A percentile compares a stretch with the other conserved stretches of the same genome.
Evolutionary conservation across 2,888 invertebrate species (phyloP).

Genomic region (Archips xylosteana): DNA sequence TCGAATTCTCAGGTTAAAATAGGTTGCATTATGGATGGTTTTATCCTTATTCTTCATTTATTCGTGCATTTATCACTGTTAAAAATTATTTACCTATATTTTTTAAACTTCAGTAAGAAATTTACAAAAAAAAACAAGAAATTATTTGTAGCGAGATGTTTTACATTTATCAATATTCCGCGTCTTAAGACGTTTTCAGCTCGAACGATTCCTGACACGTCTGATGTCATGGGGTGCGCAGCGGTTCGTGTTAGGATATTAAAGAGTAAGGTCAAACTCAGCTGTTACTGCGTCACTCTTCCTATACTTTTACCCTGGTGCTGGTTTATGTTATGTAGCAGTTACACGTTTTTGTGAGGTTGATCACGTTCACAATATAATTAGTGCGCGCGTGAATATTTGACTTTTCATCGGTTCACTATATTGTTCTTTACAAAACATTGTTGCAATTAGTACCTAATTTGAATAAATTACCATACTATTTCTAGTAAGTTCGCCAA

Average conservation of each 20-base stretch:
- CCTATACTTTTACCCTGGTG: background rate
- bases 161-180: slow-evolving; percentile 6
- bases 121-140: background rate
- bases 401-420: background rate
- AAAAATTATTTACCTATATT: too few species aligned
- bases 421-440: background rate
- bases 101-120: background rate
- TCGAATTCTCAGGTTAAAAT: background rate
- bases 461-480: too few species aligned
- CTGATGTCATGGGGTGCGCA: slow-evolving; percentile 11
- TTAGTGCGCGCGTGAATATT: background rate
- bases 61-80: too few species aligned
- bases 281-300: background rate
- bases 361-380: background rate
- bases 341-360: background rate
- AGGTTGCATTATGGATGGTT: background rate
- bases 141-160: background rate
- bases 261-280: slow-evolving; percentile 3
- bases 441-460: background rate
- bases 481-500: too few species aligned
- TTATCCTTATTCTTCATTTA: background rate
- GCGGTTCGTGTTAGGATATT: slow-evolving; percentile 7
- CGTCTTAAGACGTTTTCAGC: slow-evolving; percentile 8
- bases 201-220: slow-evolving; percentile 6
- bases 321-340: background rate